These are phyloP conservation scores for Amblyornis subalaris DNA, from an alignment of 2,113 vertebrate species.

Conservation along the genomic window DNA sequence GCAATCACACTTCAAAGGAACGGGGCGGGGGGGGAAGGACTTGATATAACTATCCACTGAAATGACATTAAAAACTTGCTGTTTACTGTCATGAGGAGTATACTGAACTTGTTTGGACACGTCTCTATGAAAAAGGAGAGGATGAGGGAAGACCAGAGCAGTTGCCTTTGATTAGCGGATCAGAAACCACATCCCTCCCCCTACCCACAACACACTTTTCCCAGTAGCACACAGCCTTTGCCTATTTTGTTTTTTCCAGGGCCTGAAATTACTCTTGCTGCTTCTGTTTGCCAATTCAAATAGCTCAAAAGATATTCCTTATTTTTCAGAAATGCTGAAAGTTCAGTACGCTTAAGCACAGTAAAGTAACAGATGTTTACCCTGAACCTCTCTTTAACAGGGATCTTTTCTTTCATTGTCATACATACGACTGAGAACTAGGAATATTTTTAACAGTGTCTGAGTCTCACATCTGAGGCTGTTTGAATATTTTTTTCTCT, in stretches of 20 bases:
- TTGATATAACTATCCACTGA: neutral
- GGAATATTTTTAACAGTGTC: neutral
- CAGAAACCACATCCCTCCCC: neutral
- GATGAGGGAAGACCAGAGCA: neutral
- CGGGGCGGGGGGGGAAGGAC: accelerated
- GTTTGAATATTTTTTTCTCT: neutral
- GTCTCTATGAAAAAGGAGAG: neutral
- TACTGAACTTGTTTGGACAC: accelerated
- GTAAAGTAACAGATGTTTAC: neutral
- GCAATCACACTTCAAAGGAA: neutral
- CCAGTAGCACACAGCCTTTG: neutral
- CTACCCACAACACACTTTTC: neutral
- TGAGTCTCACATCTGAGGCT: neutral
- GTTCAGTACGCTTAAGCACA: neutral
- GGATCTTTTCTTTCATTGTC: neutral
- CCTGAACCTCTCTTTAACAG: neutral
- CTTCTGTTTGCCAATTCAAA: neutral
- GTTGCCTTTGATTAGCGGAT: neutral
- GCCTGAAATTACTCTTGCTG: neutral
- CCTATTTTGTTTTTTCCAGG: neutral
- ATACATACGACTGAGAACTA: accelerated
- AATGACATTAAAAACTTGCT: neutral
- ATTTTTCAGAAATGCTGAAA: neutral
- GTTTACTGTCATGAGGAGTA: neutral
- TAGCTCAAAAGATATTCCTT: neutral